Evolutionary conservation across 2,888 invertebrate genomes (phyloP), one percentile per base, ranked within the genome.

Genomic region (Athrips mouffetella): DNA sequence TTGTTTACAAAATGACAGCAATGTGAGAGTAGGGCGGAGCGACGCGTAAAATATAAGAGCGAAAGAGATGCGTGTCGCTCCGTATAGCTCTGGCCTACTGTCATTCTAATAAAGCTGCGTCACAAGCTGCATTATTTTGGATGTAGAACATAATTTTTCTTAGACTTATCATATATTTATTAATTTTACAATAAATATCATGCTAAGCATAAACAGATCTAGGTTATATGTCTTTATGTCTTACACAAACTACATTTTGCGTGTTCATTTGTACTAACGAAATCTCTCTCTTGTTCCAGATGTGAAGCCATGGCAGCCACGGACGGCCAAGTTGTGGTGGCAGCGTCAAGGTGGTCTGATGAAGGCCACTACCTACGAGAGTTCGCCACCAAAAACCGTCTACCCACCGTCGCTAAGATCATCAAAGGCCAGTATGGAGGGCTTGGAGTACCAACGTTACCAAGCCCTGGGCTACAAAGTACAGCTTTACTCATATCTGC

Each of bases 341-440:
- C 95, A 74, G 95, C 95, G 60, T 94, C 95, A 52, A 91, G 94
- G 63, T 91, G 91, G 91, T 90, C 91, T 50, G 94, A 94, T 71
- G 94, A 94, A 67, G 93, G 92, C 48, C 90, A 90, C 64, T 93
- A 94, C 75, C 90, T 94, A 35, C 89, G 93, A 49, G 93, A 94
- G 73, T 93, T 93, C 75, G 93, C 93, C 65, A 87, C 91, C 70
- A 94, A 94, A 73, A 91, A 94, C 69, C 91, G 92, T 49, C 78
- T 94, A 52, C 98, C 98, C 10, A 93, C 93, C 62, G 93, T 97
- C 61, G 95, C 96, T 50, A 96, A 96, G 80, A 95, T 98, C 70
- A 94, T 96, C 66, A 97, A 97, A 81, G 98, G 98, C 57, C 97
- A 97, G 78, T 98, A 97, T 86, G 94, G 95, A 58, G 95, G 94